phyloP scores from a whole-genome alignment of 2,888 invertebrate genomes.

The Callinectes sapidus region DNA sequence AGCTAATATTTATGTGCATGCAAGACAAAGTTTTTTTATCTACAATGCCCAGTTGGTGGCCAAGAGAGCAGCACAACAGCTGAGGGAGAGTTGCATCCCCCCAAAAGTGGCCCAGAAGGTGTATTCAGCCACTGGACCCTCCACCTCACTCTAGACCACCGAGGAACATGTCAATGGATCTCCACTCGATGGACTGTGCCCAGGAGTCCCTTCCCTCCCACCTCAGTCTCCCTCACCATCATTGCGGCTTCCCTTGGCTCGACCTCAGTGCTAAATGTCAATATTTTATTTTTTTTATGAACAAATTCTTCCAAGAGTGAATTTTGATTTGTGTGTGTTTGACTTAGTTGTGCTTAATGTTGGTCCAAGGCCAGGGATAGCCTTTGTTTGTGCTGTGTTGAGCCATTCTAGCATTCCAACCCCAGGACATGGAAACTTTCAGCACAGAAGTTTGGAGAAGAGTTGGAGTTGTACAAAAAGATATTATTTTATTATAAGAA shows the following conservation, averaged over 20 bases:
- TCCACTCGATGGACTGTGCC: slow-evolving; percentile 62
- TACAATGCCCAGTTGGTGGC: slow-evolving; percentile 8
- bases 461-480: slow-evolving; percentile 53
- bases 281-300: slow-evolving; percentile 12
- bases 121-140: slow-evolving; percentile 43
- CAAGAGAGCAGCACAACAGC: slow-evolving; percentile 32
- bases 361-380: slow-evolving; percentile 39
- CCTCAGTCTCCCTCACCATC: slow-evolving; percentile 40
- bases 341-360: slow-evolving; percentile 41
- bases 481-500: slow-evolving; percentile 53
- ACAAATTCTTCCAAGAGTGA: slow-evolving; percentile 30
- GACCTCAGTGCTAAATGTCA: slow-evolving; percentile 31
- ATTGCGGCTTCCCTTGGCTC: slow-evolving; percentile 32
- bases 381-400: slow-evolving; percentile 49
- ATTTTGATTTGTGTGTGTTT: slow-evolving; percentile 34
- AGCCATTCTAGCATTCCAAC: slow-evolving; percentile 59
- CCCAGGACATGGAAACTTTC: slow-evolving; percentile 47
- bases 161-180: slow-evolving; percentile 61
- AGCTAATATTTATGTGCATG: neutral
- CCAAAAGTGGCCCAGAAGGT: neutral
- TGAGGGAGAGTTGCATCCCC: slow-evolving; percentile 18
- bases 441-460: slow-evolving; percentile 51
- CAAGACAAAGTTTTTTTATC: neutral
- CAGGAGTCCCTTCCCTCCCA: slow-evolving; percentile 62
- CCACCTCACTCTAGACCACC: slow-evolving; percentile 56